Evolutionary conservation across 1,140 invertebrate genomes (phyloP).

Genomic region (Conus ventricosus): DNA sequence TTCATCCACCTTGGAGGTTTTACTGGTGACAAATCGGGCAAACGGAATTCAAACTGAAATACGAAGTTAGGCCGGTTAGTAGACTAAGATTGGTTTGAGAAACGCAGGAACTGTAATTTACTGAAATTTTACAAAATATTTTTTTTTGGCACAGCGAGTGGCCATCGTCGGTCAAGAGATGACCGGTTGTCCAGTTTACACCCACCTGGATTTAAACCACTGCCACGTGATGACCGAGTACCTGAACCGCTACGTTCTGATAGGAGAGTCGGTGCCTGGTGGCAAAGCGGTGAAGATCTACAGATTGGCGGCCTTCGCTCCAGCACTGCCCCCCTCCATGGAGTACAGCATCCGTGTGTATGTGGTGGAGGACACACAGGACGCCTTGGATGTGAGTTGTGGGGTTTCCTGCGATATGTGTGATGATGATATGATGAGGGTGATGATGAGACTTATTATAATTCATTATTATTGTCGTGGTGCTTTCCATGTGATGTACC

Average conservation of each 20-base stretch:
- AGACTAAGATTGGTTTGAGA: no score
- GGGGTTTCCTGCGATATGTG: slow-evolving; percentile 77
- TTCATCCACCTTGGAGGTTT: no score
- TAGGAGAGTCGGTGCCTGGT: slow-evolving; percentile 84
- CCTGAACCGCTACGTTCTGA: slow-evolving; percentile 89
- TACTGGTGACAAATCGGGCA: no score
- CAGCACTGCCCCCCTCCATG: slow-evolving; percentile 75
- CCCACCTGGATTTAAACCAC: slow-evolving; percentile 90
- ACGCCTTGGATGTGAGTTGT: neutral
- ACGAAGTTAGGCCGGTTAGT: no score
- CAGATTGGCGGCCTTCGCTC: slow-evolving; percentile 89
- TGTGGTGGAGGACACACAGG: slow-evolving; percentile 1
- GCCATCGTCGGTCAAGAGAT: slow-evolving; percentile 95
- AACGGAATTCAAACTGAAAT: no score
- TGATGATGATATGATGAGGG: no score
- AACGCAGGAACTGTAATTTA: no score
- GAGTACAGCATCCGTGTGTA: slow-evolving; percentile 88
- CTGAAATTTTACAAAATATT: no score
- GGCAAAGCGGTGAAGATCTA: slow-evolving; percentile 86
- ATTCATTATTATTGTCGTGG: no score
- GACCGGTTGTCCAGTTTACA: slow-evolving; percentile 94
- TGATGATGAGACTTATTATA: slow-evolving; percentile 66
- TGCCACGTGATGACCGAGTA: slow-evolving; percentile 93
- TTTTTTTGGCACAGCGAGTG: slow-evolving; percentile 79
- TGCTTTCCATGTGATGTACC: no score